Base-by-base conservation (phyloP, 2,797 vertebrate species). In the Alcedo atthis region DNA sequence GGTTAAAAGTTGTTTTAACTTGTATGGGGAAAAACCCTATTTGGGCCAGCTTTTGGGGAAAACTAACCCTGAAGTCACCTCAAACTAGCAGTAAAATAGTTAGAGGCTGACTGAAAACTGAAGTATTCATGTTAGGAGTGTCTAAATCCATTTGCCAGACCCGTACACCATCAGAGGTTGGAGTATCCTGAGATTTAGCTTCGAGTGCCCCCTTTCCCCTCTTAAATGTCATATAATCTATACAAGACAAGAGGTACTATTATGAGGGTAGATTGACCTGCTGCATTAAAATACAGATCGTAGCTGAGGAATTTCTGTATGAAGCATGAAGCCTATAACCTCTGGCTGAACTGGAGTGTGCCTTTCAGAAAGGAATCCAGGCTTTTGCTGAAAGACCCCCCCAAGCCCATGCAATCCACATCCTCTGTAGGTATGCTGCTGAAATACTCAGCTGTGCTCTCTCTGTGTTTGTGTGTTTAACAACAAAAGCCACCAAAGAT, bases 311-410 rank as follows among this genome's bases (percentile, higher is more conserved):
- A 95, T 96, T 96, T 90, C 89, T 94, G 66, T 85, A 90, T 80
- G 89, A 90, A 95, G 89, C 75, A 90, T 80, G 89, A 90, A 95
- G 87, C 75, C 79, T 87, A 93, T 94, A 96, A 95, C 95, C 93
- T 93, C 92, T 96, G 92, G 92, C 93, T 96, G 94, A 95, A 95
- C 95, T 85, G 79, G 88, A 94, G 90, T 82, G 53, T 94, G 90
- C 90, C 68, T 96, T 95, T 95, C 90, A 90, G 89, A 94, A 94
- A 88, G 89, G 93, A 96, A 94, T 93, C 89, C 82, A 92, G 59
- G 66, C 49, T 94, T 90, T 90, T 81, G 49, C 94, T 79, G 70
- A 68, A 81, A 91, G 87, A 92, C 73, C 82, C 91, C 87, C 87
- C 66, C 48, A 49, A 37, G 62, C 85, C 82, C 85, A 95, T 89